These are phyloP conservation scores for Tragelaphus eurycerus DNA, from an alignment of 2,797 vertebrate species.

Conservation along the genomic window DNA sequence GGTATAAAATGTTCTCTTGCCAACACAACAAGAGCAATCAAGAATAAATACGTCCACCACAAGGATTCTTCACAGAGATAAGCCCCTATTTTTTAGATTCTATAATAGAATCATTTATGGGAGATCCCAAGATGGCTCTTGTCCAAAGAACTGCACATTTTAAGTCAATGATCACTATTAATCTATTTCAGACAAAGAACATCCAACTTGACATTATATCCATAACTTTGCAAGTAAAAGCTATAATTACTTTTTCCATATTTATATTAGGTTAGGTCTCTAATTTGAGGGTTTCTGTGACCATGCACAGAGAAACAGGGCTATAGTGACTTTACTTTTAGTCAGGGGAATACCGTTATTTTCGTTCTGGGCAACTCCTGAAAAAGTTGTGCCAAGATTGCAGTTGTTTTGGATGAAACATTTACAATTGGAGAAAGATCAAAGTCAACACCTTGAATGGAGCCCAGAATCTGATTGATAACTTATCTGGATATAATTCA, in stretches of 20 bases:
- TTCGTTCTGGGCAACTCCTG: slow-evolving; percentile 29
- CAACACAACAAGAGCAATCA: background rate
- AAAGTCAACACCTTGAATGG: slow-evolving; percentile 64
- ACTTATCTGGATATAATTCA: slow-evolving; percentile 57
- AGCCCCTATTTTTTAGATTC: background rate
- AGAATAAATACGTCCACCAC: background rate
- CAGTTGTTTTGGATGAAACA: slow-evolving; percentile 57
- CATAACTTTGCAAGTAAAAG: background rate
- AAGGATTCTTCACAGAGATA: slow-evolving; percentile 29
- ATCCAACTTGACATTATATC: background rate
- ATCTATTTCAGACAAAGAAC: background rate
- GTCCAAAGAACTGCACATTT: background rate
- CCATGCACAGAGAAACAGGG: background rate
- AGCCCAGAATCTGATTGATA: slow-evolving; percentile 50
- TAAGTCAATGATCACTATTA: background rate
- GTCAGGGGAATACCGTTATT: background rate
- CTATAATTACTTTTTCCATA: background rate
- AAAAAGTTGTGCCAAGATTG: slow-evolving; percentile 49
- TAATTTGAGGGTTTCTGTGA: background rate
- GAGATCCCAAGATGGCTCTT: background rate
- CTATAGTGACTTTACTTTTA: slow-evolving; percentile 8
- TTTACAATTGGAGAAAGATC: slow-evolving; percentile 61
- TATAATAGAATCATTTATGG: background rate
- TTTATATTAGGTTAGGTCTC: background rate
- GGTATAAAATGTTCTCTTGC: background rate